A percentile compares a stretch with the other conserved stretches of the same genome.
phyloP scores from a whole-genome alignment of 2,888 invertebrate genomes.

The Malthinus seriepunctatus region DNA sequence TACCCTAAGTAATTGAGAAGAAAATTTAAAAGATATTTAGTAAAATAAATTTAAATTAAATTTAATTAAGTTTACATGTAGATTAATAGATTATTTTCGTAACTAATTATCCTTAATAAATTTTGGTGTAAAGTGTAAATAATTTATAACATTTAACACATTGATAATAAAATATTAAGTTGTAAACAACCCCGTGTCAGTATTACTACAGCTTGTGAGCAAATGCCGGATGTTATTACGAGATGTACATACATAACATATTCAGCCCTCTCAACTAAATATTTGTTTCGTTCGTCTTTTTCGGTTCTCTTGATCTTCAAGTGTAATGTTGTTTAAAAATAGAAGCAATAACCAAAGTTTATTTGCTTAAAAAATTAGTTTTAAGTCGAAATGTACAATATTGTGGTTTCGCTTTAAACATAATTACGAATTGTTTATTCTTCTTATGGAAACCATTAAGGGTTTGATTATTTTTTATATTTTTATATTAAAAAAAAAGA shows the following conservation, averaged over 20 bases:
- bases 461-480: no score
- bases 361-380: slow-evolving; percentile 49
- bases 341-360: slow-evolving; percentile 47
- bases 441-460: no score
- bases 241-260: slow-evolving; percentile 42
- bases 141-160: slow-evolving; percentile 24
- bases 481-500: no score
- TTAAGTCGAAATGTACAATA: slow-evolving; percentile 29
- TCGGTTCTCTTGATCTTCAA: slow-evolving; percentile 39
- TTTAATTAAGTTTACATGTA: slow-evolving; percentile 1
- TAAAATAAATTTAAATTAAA: slow-evolving; percentile 1
- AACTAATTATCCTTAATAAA: not conserved
- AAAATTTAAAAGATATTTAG: slow-evolving; percentile 1
- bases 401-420: slow-evolving; percentile 2
- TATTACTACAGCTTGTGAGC: slow-evolving; percentile 42
- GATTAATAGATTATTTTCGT: not conserved
- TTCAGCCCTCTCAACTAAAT: slow-evolving; percentile 44
- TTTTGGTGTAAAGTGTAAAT: not conserved
- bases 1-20: not conserved
- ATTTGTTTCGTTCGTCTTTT: slow-evolving; percentile 47
- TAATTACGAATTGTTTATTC: no score
- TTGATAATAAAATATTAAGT: slow-evolving; percentile 25
- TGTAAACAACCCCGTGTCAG: slow-evolving; percentile 25
- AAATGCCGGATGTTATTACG: slow-evolving; percentile 48
- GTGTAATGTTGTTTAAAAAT: slow-evolving; percentile 40